Percentiles rank a stretch among this genome's conserved stretches.
phyloP scores from a whole-genome alignment of 2,797 vertebrate genomes.

The Cuniculus paca region DNA sequence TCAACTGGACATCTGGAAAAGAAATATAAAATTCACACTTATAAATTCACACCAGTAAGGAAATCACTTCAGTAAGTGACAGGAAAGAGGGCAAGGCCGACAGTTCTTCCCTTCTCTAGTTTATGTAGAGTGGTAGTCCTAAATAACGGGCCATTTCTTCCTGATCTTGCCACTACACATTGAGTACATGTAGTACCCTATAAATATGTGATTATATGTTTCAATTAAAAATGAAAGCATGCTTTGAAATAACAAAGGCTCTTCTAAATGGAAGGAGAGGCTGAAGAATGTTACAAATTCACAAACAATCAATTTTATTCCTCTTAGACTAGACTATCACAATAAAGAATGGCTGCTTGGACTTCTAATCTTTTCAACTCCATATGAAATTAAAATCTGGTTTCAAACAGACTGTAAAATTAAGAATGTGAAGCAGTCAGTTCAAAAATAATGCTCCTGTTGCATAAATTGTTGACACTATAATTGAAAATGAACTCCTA shows the following conservation, averaged over 20 bases:
- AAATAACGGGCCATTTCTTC: neutral
- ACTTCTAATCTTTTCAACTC: constrained; percentile 66
- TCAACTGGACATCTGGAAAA: neutral
- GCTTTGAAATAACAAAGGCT: neutral
- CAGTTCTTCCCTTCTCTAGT: neutral
- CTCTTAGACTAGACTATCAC: constrained; percentile 60
- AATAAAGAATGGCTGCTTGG: constrained; percentile 63
- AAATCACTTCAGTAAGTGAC: neutral
- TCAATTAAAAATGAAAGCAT: neutral
- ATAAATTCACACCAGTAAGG: neutral
- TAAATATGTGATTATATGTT: neutral
- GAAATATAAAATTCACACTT: neutral
- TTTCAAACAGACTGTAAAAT: constrained; percentile 58
- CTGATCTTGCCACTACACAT: too few relatives aligned
- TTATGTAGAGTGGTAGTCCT: neutral
- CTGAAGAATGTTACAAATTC: constrained; percentile 50
- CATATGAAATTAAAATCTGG: constrained; percentile 56
- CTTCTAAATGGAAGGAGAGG: neutral
- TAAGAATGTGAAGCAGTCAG: neutral
- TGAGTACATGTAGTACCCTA: neutral
- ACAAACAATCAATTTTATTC: constrained; percentile 70
- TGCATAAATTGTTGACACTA: neutral
- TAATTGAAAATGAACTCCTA: constrained; percentile 68
- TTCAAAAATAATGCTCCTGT: constrained; percentile 66
- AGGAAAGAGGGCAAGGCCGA: neutral